Conservation (phyloP, 1,140 invertebrate species). For the Ooceraea biroi region DNA sequence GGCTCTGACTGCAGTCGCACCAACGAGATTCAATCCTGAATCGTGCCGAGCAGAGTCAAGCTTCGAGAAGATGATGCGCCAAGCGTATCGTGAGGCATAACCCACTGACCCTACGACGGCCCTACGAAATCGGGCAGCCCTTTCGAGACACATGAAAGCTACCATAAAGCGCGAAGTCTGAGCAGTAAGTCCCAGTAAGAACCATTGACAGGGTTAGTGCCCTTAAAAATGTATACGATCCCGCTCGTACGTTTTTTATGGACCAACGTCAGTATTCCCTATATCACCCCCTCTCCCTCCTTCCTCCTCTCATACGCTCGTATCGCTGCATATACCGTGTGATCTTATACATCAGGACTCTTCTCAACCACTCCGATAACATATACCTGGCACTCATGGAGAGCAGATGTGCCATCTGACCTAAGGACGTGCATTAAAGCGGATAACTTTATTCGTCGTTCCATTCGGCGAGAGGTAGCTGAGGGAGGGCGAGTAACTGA, state of each 20-base stretch:
- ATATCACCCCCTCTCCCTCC: conserved; percentile 8
- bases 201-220: conserved; percentile 72
- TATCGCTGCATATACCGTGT: not conserved
- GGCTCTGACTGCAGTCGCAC: too few relatives aligned
- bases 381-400: not conserved
- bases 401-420: not conserved
- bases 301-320: not conserved
- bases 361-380: conserved; percentile 40
- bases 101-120: conserved; percentile 59
- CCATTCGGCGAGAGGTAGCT: not conserved
- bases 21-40: conserved; percentile 1
- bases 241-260: conserved; percentile 69
- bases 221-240: conserved; percentile 72
- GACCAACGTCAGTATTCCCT: conserved; percentile 34
- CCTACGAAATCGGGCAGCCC: conserved; percentile 29
- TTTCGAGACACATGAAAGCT: conserved; percentile 33
- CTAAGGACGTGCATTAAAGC: conserved; percentile 5
- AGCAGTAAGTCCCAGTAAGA: conserved; percentile 69
- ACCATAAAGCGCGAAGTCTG: conserved; percentile 64
- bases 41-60: not conserved
- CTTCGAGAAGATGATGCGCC: not conserved
- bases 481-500: not conserved
- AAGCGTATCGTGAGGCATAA: conserved; percentile 25
- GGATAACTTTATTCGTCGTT: not conserved
- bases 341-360: conserved; percentile 26